Conservation (phyloP, 2,888 invertebrate genomes). For the Hyposoter didymator region DNA sequence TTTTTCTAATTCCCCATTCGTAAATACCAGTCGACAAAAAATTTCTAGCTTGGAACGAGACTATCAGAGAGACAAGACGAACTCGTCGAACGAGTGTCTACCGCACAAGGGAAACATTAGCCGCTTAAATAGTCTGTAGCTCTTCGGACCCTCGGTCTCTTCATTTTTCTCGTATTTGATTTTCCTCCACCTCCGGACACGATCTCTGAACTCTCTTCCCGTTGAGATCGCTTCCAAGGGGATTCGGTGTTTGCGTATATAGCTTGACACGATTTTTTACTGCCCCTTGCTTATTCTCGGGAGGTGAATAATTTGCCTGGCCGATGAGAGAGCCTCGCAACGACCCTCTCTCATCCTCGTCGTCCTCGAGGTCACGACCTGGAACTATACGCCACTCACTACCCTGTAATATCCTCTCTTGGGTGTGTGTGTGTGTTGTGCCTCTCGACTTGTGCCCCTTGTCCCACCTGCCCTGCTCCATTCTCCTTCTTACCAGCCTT, state of each 20-base stretch:
- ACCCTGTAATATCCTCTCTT: slow-evolving; percentile 8
- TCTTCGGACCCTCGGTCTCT: background rate
- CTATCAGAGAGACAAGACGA: background rate
- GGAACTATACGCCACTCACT: slow-evolving; percentile 49
- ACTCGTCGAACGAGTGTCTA: slow-evolving; percentile 51
- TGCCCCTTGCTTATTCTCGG: background rate
- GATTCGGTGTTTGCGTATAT: background rate
- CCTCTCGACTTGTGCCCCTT: slow-evolving; percentile 32
- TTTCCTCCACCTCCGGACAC: slow-evolving; percentile 2
- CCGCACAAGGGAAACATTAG: slow-evolving; percentile 53
- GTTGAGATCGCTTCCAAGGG: background rate
- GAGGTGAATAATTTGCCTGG: slow-evolving; percentile 11
- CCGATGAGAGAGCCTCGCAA: background rate
- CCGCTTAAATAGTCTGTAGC: slow-evolving; percentile 32
- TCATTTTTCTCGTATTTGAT: slow-evolving; percentile 23
- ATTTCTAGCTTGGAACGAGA: background rate
- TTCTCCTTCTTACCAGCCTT: background rate
- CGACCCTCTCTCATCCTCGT: background rate
- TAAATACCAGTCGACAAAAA: slow-evolving; percentile 43
- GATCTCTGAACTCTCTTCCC: slow-evolving; percentile 8
- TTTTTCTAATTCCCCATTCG: background rate
- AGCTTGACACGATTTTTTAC: slow-evolving; percentile 4
- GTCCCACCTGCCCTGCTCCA: background rate
- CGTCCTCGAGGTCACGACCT: slow-evolving; percentile 63
- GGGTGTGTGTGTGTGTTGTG: background rate